Base-by-base conservation (phyloP, 2,888 invertebrate genomes). In the Abrostola tripartita region DNA sequence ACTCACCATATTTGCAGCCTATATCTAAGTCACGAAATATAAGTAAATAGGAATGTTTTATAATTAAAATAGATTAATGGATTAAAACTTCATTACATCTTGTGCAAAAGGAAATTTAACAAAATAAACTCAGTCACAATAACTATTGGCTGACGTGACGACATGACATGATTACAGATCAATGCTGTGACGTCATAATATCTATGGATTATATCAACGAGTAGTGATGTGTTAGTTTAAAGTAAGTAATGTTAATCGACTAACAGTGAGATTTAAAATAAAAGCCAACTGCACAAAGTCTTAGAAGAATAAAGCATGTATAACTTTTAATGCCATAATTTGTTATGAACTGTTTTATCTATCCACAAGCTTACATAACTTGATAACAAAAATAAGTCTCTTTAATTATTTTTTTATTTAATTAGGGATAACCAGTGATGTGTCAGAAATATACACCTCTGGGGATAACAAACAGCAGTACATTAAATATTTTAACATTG, bases 1-100 rank as follows among this genome's bases (percentile, higher is more conserved):
- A 67, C 78, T 66, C 38, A 81, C 79, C 79, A 79, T 79, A 11
- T 57, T 73, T 60, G 14, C 49, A 62, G 60, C 50, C 66, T 76
- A 69, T 51, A 58, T 5, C 36, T 73, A 73, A 54, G 54, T 63
- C 52, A 66, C 60, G 62, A 35, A 49, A 41, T 54, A 49, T 38
- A 66, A 12, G 35, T 49, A 49, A 65, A 59, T 63, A 56, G 78
- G 80, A 78, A 78, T 78, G 78, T 65, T 67, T 61, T 53, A 52
- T 52, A 54, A 9, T 52, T 55, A 56, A 49, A 24, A 4, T 24
- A 24, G 24, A 40, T 24, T 5, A 52, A 49, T 64, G 9, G 36
- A 57, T 55, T 65, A 52, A 11, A 70, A 52, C 38, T 58, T 63
- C 24, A 70, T 65, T 60, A 68, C 78, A 77, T 79, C 44, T 12